Base-by-base conservation (phyloP, 2,797 vertebrate genomes). In the Botia kubotai region DNA sequence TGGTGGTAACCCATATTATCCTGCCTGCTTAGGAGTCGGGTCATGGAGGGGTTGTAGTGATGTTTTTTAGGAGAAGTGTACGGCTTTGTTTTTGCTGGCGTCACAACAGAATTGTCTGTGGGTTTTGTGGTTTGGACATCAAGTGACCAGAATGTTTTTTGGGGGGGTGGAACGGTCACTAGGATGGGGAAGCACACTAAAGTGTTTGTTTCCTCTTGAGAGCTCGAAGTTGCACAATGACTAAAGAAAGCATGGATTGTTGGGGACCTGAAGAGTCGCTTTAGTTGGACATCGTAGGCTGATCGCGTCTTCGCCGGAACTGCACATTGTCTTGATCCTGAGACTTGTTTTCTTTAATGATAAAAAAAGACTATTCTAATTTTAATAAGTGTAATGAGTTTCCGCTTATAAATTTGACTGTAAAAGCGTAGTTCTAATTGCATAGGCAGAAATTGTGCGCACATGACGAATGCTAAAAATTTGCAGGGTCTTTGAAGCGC, bases 21-120 rank as follows among this genome's bases (percentile, higher is more conserved):
- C 82, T 68, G 60, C 79, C 87, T 87, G 72, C 80, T 86, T 85
- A 83, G 80, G 72, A 85, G 77, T 86, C 86, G 16, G 76, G 65
- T 81, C 86, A 85, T 80, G 82, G 43, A 36, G 62, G 70, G 77
- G 67, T 75, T 74, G 74, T 55, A 63, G 66, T 58, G 77, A 74
- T 75, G 77, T 50, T 60, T 87, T 85, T 84, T 65, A 81, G 84
- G 74, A 74, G 80, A 74, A 80, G 80, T 81, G 75, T 75, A 81
- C 50, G 62, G 80, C 73, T 79, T 81, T 79, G 79, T 85, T 82
- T 46, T 82, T 81, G 79, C 67, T 75, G 65, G 85, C 77, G 77
- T 80, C 83, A 85, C 83, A 76, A 76, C 58, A 80, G 23, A 78
- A 82, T 69, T 70, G 79, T 78, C 70, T 52, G 67, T 83, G 84